Percentiles rank a stretch among this genome's conserved stretches.
phyloP scores from a whole-genome alignment of 37 sponge, comb jelly and placozoan species.

The Spongilla lacustris region DNA sequence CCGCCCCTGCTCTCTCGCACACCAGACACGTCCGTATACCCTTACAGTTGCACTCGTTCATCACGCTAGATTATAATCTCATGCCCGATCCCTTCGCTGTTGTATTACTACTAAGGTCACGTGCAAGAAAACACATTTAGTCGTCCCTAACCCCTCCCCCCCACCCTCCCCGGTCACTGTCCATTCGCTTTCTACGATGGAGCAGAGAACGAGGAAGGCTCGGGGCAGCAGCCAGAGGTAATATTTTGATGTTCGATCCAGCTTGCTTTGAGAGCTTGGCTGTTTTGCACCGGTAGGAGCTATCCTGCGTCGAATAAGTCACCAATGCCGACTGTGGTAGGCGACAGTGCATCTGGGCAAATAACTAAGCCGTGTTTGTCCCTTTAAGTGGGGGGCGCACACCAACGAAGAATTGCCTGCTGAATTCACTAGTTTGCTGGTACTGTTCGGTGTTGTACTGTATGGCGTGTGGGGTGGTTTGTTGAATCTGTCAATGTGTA shows the following conservation, averaged over 20 bases:
- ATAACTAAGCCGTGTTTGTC: not conserved
- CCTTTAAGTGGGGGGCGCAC: not conserved
- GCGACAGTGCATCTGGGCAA: not conserved
- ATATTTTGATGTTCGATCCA: not conserved
- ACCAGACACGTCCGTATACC: conserved; percentile 71
- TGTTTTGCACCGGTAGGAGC: not conserved
- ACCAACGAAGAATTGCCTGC: not conserved
- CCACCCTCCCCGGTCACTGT: not conserved
- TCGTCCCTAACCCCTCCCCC: not conserved
- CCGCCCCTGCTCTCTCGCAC: conserved; percentile 46
- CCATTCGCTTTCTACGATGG: not conserved
- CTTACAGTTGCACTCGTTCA: conserved; percentile 58
- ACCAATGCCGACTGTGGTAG: not conserved
- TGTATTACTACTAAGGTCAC: not conserved
- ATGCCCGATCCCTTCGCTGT: not conserved
- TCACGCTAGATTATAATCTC: not conserved
- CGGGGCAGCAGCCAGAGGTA: not conserved
- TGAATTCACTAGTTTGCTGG: not conserved
- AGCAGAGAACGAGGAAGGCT: conserved; percentile 10
- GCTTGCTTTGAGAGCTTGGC: not conserved
- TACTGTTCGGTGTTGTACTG: conserved; percentile 3
- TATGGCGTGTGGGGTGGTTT: not conserved
- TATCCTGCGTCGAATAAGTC: not conserved
- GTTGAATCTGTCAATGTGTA: not conserved
- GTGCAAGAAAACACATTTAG: not conserved